These are phyloP conservation scores for Cheumatopsyche charites DNA, from an alignment of 1,140 invertebrate species.

Conservation along the genomic window DNA sequence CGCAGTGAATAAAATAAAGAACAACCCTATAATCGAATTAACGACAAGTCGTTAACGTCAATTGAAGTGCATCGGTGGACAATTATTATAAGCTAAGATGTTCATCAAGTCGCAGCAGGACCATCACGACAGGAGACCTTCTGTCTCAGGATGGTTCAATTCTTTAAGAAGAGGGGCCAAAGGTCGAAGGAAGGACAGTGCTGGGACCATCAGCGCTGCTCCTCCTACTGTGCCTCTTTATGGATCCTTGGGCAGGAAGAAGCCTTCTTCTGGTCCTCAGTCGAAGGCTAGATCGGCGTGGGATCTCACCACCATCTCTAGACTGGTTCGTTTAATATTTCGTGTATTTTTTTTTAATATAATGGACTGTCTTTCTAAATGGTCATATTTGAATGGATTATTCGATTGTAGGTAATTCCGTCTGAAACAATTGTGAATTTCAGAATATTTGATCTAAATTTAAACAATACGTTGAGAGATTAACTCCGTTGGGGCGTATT, in stretches of 20 bases:
- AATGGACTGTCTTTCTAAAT: no score
- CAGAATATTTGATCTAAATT: no score
- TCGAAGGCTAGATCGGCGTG: slow-evolving; percentile 68
- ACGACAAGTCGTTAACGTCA: background rate
- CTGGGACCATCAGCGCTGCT: slow-evolving; percentile 50
- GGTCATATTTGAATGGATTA: no score
- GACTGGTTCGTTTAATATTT: slow-evolving; percentile 53
- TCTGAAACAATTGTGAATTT: no score
- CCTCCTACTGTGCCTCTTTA: slow-evolving; percentile 51
- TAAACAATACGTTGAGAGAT: no score
- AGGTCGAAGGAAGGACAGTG: slow-evolving; percentile 54
- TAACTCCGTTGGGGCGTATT: no score
- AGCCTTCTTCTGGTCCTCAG: slow-evolving; percentile 54
- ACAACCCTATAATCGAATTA: no score
- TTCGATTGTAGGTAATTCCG: no score
- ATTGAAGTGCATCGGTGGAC: background rate
- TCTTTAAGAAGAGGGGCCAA: slow-evolving; percentile 68
- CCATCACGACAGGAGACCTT: slow-evolving; percentile 62
- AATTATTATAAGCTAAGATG: slow-evolving; percentile 50
- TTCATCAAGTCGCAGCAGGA: slow-evolving; percentile 60
- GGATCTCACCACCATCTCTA: slow-evolving; percentile 65
- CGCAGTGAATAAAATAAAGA: background rate
- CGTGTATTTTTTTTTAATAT: no score
- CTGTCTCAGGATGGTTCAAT: slow-evolving; percentile 76
- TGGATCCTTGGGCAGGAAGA: slow-evolving; percentile 59